Evolutionary conservation across 2,797 vertebrate species (phyloP), one percentile per base, ranked within the genome.

Genomic region (Otolemur crassicaudatus): DNA sequence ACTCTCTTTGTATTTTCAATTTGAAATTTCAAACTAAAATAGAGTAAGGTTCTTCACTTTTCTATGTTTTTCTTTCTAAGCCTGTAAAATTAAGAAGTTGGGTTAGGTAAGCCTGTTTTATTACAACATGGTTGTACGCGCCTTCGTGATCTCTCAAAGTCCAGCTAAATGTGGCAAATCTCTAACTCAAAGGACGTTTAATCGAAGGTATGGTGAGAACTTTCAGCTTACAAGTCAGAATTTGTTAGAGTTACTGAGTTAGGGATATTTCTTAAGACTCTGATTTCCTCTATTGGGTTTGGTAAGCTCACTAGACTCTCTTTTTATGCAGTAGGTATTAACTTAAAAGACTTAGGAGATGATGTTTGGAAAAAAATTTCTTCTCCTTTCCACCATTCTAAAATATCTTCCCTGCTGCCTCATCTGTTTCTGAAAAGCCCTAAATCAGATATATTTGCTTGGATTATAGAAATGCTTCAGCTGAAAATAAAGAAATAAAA

Each of bases 11-110:
- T 77, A 63, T n/a, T 23, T 83, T 79, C n/a, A 69, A 7, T 87
- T 87, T 90, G n/a, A 82, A 67, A 58, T 70, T 94, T 92, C 31
- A 80, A 49, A 46, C 37, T 81, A 25, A 86, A 73, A 49, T 84
- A 87, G 2, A 53, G 10, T 81, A 80, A 93, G 22, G 0, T 86
- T 73, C n/a, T 80, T 94, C 43, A n/a, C 19, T 27, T 87, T 31
- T 63, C 22, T 80, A 10, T 77, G 8, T 82, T 31, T 80, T 6
- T 81, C 17, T 70, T 60, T 80, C 60, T 73, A 49, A n/a, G 8
- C 88, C 7, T 88, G 5, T 81, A 83, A 84, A 81, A 53, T 69
- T 20, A 72, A 46, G n/a, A 70, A 60, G 3, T 25, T 84, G 9
- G 31, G 58, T 23, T 58, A 27, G 25, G 3, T 46, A 81, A 84